Percentiles rank a stretch among this genome's conserved stretches.
Conservation (phyloP, 1,140 invertebrate species). For the Dryas iulia region DNA sequence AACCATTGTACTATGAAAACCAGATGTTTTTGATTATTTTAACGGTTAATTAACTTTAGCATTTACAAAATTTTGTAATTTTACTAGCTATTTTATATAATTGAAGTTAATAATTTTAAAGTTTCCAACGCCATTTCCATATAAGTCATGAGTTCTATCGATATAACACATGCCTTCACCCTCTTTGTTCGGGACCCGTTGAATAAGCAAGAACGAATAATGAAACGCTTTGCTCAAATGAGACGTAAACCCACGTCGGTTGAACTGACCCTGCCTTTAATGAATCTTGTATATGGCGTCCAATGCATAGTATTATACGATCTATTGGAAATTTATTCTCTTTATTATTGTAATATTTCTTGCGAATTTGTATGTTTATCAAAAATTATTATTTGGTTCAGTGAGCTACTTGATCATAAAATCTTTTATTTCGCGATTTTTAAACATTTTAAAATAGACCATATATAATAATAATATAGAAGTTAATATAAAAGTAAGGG, state of each 20-base stretch:
- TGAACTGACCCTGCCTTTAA: background rate
- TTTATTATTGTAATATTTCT: background rate
- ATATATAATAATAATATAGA: too few species aligned
- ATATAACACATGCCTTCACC: background rate
- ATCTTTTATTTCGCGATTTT: too few species aligned
- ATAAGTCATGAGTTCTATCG: too few species aligned
- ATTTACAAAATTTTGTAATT: background rate
- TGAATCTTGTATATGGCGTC: background rate
- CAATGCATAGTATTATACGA: background rate
- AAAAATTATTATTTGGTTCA: background rate
- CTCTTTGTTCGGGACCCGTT: background rate
- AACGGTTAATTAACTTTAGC: background rate
- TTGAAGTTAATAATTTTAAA: background rate
- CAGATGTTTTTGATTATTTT: background rate
- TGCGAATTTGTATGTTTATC: background rate
- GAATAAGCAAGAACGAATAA: conserved; percentile 18
- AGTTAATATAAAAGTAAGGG: too few species aligned
- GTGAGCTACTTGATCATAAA: background rate
- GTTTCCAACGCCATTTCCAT: background rate
- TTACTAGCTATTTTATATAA: too few species aligned
- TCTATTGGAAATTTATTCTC: background rate
- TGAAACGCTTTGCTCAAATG: conserved; percentile 9
- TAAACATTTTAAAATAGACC: too few species aligned
- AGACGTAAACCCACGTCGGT: background rate
- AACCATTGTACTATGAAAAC: background rate